Evolutionary conservation across 2,797 vertebrate genomes (phyloP), one percentile per base, ranked within the genome.

Genomic region (Enteromius treurensis): DNA sequence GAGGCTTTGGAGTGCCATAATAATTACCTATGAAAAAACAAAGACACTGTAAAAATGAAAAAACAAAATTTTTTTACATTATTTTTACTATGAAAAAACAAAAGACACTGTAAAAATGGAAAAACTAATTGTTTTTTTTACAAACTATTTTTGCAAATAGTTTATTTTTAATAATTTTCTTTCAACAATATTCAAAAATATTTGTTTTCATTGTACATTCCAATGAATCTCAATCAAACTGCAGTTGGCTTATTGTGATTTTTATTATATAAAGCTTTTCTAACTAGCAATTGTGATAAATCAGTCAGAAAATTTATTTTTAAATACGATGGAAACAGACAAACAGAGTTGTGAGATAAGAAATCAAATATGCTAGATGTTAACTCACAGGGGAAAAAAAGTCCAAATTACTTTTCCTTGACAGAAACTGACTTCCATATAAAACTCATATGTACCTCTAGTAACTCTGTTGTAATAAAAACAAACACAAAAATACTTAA

Each of bases 1-100:
- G 97, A 84, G 98, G 98, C 87, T 99, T 99, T 0, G 98, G 98
- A 11, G 98, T 99, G 62, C 98, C 98, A 5, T 99, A 99, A 92
- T 97, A 99, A 89, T 99, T 99, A 79, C 98, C 98, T 99, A 91
- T 6, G 80, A 58, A 53, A 40, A 51, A 70, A 74, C 47, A 74
- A 32, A 74, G 29, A 74, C 21, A 13, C 32, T 7, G 29, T 47
- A 29, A 9, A 69, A 45, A 26, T 37, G 40, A 21, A 40, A 21
- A 73, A 32, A 19, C 8, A 4, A 0, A 4, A 32, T 37, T 37
- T 34, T 74, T 55, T 71, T 17, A 32, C 2, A 32, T 51, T 51
- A 26, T 26, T 26, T 26, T 26, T 26, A 26, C 26, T 26, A 26
- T 26, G 26, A 26, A 26, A 26, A 26, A 26, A 26, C 26, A 26